Conservation (phyloP, 2,797 vertebrate genomes). For the Anguilla anguilla region DNA sequence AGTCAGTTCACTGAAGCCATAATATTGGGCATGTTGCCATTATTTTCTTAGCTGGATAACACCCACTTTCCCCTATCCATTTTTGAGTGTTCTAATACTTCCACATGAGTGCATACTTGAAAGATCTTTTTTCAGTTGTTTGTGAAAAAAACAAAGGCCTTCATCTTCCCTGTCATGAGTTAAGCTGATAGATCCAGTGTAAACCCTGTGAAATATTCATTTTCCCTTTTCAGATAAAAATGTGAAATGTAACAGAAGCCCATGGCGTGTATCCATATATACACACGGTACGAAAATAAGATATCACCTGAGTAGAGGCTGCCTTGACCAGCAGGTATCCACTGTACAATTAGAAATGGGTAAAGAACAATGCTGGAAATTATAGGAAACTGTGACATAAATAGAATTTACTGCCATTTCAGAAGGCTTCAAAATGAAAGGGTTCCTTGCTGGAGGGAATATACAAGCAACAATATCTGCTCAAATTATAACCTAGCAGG, state of each 20-base stretch:
- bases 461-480: not conserved
- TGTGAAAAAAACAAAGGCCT: constrained; percentile 21
- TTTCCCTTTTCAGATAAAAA: constrained; percentile 19
- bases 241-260: constrained; percentile 2
- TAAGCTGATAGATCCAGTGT: constrained; percentile 9
- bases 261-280: not conserved
- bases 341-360: not conserved
- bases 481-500: not conserved
- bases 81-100: constrained; percentile 4
- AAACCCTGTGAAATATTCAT: constrained; percentile 40
- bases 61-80: constrained; percentile 3
- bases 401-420: constrained; percentile 27
- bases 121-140: constrained; percentile 15
- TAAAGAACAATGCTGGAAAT: constrained; percentile 22
- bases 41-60: constrained; percentile 8
- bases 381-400: constrained; percentile 17
- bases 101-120: not conserved
- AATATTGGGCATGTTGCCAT: constrained; percentile 21
- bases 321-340: not conserved
- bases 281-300: not conserved
- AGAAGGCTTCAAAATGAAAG: constrained; percentile 25
- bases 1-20: constrained; percentile 18
- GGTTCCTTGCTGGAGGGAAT: constrained; percentile 34
- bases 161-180: constrained; percentile 16
- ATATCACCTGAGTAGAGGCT: not conserved